A percentile compares a stretch with the other conserved stretches of the same genome.
These are phyloP conservation scores for Scaptomyza caliginosa DNA, from an alignment of 2,888 invertebrate species.

Conservation along the genomic window DNA sequence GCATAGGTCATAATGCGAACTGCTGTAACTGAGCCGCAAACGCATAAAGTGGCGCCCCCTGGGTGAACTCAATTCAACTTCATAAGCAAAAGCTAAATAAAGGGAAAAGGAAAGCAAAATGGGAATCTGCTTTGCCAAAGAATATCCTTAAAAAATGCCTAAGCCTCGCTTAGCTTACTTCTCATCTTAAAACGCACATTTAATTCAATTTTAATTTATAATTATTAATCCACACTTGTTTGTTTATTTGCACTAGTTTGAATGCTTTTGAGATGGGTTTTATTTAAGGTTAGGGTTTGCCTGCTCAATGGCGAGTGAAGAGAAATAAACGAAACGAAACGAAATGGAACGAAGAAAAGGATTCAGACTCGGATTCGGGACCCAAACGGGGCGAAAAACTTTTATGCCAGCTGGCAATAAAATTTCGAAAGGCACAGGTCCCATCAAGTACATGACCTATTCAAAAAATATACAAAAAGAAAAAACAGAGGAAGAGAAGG, in stretches of 20 bases:
- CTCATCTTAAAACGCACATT: constrained; percentile 36
- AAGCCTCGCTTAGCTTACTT: too few relatives aligned
- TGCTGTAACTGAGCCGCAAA: constrained; percentile 34
- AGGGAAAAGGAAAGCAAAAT: not conserved
- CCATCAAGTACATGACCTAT: constrained; percentile 59
- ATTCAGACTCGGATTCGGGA: constrained; percentile 56
- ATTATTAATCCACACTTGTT: constrained; percentile 58
- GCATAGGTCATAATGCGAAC: constrained; percentile 48
- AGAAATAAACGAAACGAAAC: constrained; percentile 12
- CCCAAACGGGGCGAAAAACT: constrained; percentile 40
- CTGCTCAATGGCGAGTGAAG: constrained; percentile 8
- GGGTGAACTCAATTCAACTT: constrained; percentile 45
- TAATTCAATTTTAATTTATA: constrained; percentile 78
- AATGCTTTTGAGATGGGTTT: constrained; percentile 1
- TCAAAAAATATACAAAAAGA: constrained; percentile 13
- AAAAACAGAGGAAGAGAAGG: constrained; percentile 5
- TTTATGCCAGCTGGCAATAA: constrained; percentile 37
- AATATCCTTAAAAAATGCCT: too few relatives aligned
- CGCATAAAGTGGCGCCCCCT: constrained; percentile 42
- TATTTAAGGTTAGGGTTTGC: not conserved
- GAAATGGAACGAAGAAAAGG: constrained; percentile 12
- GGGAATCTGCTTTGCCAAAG: too few relatives aligned
- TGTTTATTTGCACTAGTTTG: constrained; percentile 8
- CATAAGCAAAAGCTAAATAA: not conserved
- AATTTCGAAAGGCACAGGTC: not conserved